Evolutionary conservation across 2,797 vertebrate genomes (phyloP), one percentile per base, ranked within the genome.

Genomic region (Pseudochromis fuscus): DNA sequence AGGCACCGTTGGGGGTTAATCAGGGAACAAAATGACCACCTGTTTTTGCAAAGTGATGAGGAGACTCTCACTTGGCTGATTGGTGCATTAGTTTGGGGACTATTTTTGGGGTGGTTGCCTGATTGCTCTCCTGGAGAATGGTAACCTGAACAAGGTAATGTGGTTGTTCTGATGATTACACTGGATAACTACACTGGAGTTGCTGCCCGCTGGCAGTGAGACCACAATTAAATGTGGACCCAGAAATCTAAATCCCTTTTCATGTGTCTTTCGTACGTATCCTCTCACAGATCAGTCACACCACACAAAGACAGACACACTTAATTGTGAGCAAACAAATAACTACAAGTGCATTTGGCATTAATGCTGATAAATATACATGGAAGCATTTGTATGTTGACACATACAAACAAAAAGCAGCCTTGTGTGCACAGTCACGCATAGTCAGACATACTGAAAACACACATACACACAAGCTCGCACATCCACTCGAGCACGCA

Each of bases 11-110:
- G 82, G 83, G 82, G 88, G 87, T 82, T 89, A 89, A 91, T 88
- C 86, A 84, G 72, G 83, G 82, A 87, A 83, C 87, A 88, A 86
- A 91, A 85, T 84, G 86, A 85, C 90, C 90, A 89, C 84, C 88
- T 89, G 87, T 86, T 89, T 88, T 64, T 83, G 72, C 73, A 76
- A 76, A 72, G 70, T 21, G 21, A 85, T 56, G 66, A 86, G 81
- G 80, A 82, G 87, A 83, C 77, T 77, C 78, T 82, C 81, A 72
- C 67, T 77, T 62, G 63, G 86, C 83, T 88, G 84, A 90, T 85
- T 89, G 88, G 77, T 72, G 77, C 80, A 83, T 87, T 85, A 79
- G 67, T 77, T 67, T 33, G 15, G 64, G 63, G 75, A 71, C 77
- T 84, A 79, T 83, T 88, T 84, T 74, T 50, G 67, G 84, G 75